Base-by-base conservation (phyloP, 2,113 vertebrate genomes). In the Tricholaema leucomelas region DNA sequence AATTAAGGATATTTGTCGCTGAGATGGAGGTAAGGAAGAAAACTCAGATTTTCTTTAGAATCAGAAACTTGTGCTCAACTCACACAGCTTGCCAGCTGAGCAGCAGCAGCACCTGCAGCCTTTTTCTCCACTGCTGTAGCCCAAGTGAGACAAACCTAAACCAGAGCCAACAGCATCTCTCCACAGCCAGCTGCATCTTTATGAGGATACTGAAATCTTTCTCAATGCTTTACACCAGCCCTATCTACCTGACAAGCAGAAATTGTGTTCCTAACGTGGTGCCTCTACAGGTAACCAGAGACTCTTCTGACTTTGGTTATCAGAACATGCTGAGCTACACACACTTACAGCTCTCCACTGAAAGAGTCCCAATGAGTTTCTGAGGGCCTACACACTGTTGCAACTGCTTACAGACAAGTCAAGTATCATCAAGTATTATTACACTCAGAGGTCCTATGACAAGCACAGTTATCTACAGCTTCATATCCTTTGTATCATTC, bases 11-110 rank as follows among this genome's bases (percentile, higher is more conserved):
- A 36, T 88, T 88, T 92, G 25, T 87, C 81, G 58, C 93, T 95
- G 66, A 94, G 81, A 94, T 36, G 35, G 23, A 76, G 15, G 79
- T 16, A 28, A 23, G 4, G 12, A 85, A 90, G 59, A 91, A 90
- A 94, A 91, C 40, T 71, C 67, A 59, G 25, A 31, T 81, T 92
- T 94, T 72, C 69, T 73, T 94, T n/a, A 92, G 81, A 95, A 80
- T 75, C 56, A 90, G 71, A 83, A 87, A 71, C 91, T 94, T 85
- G 73, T 96, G 74, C 58, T 93, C 31, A 3, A 48, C 24, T 90
- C 30, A 10, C 31, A 77, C 46, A 94, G 72, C 81, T 91, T 89
- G 33, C 23, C 74, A 90, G 77, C 52, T 65, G 27, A 81, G 72
- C 25, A 77, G 27, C 40, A 84, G 18, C 31, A 78, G 31, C 70